Evolutionary conservation across 2,113 vertebrate species (phyloP), one percentile per base, ranked within the genome.

Genomic region (Sciurus niger): DNA sequence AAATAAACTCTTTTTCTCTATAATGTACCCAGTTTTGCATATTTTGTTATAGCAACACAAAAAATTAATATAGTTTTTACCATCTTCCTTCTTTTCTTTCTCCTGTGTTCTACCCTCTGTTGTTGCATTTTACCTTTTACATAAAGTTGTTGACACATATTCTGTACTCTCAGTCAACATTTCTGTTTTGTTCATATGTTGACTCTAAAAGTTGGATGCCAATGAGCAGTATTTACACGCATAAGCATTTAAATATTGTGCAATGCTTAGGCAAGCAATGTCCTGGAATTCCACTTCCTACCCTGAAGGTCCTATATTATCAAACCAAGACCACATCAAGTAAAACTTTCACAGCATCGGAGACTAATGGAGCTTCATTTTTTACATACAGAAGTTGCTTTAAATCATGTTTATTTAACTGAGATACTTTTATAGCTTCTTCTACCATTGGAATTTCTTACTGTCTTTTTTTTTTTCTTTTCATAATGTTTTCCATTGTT

Each of bases 171-270:
- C 63, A 60, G 37, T 67, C 32, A 46, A 72, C 8, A 55, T 76
- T 65, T 55, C 63, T 77, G 37, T 55, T 83, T 83, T 86, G 32
- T 46, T 20, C 22, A 51, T 32, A 80, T 24, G 8, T 70, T 90
- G 32, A 67, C 53, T 90, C 51, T 91, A 93, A 91, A 73, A 67
- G 43, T 78, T 90, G 63, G 43, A 93, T 8, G 77, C 53, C 58
- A 91, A 13, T 53, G 60, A 93, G 70, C 85, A 55, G 4, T 63
- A 76, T 82, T 58, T 87, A 53, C n/a, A 55, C 30, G 40, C 68
- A 46, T 68, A 68, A 48, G 6, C 48, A 93, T 79, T 90, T 84
- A 58, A 76, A 73, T 40, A 90, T 37, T 55, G 1, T 84, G 84
- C 22, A n/a, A 7, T 43, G 17, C 24, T 32, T 77, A 43, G 40